Evolutionary conservation across 2,888 invertebrate species (phyloP).

Genomic region (Limnephilus rhombicus): DNA sequence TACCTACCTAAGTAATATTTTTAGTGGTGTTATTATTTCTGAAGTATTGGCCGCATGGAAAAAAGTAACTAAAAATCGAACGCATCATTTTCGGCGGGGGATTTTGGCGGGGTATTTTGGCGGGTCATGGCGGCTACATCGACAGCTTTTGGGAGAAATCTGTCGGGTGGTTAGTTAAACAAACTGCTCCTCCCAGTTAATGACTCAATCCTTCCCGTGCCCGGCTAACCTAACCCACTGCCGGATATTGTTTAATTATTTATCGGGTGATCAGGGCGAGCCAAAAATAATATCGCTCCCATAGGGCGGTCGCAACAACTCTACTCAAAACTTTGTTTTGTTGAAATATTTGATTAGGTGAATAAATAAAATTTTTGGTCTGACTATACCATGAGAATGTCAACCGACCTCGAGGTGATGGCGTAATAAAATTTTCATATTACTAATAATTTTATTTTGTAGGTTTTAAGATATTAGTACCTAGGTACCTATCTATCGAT

Average conservation of each 20-base stretch:
- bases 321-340: neutral
- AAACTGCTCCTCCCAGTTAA: slow-evolving; percentile 47
- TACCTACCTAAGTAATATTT: neutral
- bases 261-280: slow-evolving; percentile 47
- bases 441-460: no score
- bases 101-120: slow-evolving; percentile 19
- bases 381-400: no score
- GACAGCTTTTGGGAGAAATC: slow-evolving; percentile 52
- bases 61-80: neutral
- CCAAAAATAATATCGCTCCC: slow-evolving; percentile 30
- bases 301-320: neutral
- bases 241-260: slow-evolving; percentile 64
- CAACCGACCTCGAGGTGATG: no score
- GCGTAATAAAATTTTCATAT: no score
- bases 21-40: neutral
- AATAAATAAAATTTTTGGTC: no score
- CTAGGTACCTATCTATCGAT: no score
- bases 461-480: no score
- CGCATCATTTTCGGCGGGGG: neutral
- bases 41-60: neutral
- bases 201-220: slow-evolving; percentile 58
- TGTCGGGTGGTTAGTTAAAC: slow-evolving; percentile 28
- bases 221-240: slow-evolving; percentile 25
- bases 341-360: no score
- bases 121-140: slow-evolving; percentile 37